These are phyloP conservation scores for Misgurnus mizolepis DNA, from an alignment of 2,113 vertebrate genomes.

Conservation along the genomic window DNA sequence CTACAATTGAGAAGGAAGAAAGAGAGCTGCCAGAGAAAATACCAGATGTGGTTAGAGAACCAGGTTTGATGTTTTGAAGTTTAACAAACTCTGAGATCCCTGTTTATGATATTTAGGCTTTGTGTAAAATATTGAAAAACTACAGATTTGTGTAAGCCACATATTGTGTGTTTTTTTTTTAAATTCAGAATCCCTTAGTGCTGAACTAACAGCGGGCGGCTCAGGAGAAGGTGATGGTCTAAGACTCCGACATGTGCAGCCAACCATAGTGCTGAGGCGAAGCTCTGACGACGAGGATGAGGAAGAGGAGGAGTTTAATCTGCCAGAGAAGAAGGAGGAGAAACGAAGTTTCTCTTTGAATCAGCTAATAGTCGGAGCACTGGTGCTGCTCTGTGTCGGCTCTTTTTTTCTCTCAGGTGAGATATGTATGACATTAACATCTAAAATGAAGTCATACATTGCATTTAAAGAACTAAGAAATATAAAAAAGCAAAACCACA, in stretches of 20 bases:
- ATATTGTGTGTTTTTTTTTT: too few relatives aligned
- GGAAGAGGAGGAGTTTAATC: conserved; percentile 69
- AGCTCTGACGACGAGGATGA: conserved; percentile 75
- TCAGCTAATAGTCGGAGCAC: conserved; percentile 78
- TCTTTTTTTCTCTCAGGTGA: conserved; percentile 83
- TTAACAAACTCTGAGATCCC: too few relatives aligned
- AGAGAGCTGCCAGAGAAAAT: conserved; percentile 43
- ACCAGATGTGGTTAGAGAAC: conserved; percentile 46
- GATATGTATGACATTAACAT: conserved; percentile 11
- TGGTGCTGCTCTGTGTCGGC: conserved; percentile 82
- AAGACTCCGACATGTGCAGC: conserved; percentile 61
- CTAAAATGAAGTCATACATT: neutral
- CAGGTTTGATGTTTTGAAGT: conserved; percentile 57
- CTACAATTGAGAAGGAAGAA: conserved; percentile 42
- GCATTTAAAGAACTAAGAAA: too few relatives aligned
- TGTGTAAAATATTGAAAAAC: too few relatives aligned
- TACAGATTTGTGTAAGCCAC: too few relatives aligned
- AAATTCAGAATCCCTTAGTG: conserved; percentile 36
- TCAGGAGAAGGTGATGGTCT: conserved; percentile 63
- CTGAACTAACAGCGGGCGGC: conserved; percentile 43
- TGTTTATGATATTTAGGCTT: too few relatives aligned
- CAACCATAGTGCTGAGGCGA: conserved; percentile 59
- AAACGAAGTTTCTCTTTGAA: conserved; percentile 74
- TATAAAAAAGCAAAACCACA: neutral
- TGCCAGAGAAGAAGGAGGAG: conserved; percentile 61